These are phyloP conservation scores for Drosophila basisetae DNA, from an alignment of 2,888 invertebrate genomes.

Conservation along the genomic window DNA sequence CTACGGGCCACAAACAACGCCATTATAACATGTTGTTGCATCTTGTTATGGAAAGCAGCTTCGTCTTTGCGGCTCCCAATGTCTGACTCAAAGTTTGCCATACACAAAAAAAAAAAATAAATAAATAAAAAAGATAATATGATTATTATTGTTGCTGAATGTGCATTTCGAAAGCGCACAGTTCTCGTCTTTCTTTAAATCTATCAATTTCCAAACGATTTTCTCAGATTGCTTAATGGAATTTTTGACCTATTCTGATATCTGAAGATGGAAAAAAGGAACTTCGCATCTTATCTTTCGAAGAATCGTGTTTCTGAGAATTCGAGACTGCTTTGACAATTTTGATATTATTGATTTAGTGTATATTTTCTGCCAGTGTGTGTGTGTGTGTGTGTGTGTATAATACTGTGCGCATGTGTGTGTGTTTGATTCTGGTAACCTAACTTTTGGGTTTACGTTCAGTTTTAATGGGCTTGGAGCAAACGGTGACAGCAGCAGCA, in stretches of 20 bases:
- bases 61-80: conserved; percentile 14
- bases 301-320: not conserved
- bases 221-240: not conserved
- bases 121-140: too few species aligned
- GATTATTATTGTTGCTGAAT: not conserved
- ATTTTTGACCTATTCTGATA: not conserved
- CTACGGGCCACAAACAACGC: conserved; percentile 39
- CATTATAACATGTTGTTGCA: conserved; percentile 38
- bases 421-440: conserved; percentile 48
- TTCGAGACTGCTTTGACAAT: not conserved
- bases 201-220: not conserved
- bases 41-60: conserved; percentile 33
- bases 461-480: conserved; percentile 65
- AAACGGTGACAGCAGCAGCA: conserved; percentile 20
- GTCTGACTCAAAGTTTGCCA: conserved; percentile 37
- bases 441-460: conserved; percentile 67
- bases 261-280: not conserved
- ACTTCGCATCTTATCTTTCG: not conserved
- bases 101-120: not conserved
- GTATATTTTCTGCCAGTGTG: not conserved
- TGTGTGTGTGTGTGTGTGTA: conserved; percentile 17
- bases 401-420: not conserved
- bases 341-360: not conserved
- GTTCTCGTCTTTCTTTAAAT: not conserved
- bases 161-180: not conserved